Base-by-base conservation (phyloP, 2,113 vertebrate species). In the Anguilla rostrata region DNA sequence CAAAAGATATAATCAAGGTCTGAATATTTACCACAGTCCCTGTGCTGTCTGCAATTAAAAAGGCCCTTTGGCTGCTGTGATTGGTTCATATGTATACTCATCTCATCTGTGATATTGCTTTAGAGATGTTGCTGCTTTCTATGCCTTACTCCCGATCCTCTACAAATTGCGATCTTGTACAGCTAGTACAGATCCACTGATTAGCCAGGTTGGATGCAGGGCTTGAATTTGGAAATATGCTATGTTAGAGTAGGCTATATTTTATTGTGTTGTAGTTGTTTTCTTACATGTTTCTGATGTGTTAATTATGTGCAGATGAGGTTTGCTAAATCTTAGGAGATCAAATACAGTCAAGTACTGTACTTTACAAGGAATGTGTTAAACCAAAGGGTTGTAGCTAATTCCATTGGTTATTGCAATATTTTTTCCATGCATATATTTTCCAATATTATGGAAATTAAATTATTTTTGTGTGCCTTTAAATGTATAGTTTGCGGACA, bases 1-100 rank as follows among this genome's bases (percentile, higher is more conserved):
- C 79, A 86, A 82, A 86, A 87, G 81, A 41, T 7, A 82, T 85
- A 81, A 88, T 89, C 83, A 89, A 91, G 92, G 91, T 92, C 91
- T 89, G 84, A 88, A 75, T 40, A 29, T 40, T 86, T 57, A 84
- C 87, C 89, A 85, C 75, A 82, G 86, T 88, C 87, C 88, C 85
- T 78, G 18, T 60, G 49, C 53, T 60, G 82, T 34, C 39, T 53
- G 7, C 26, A 39, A 80, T 20, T 39, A 63, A 63, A 63, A 78
- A 84, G 22, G 8, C 60, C 20, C 40, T 20, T 71, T 84, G 83
- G 83, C 83, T 66, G 20, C 18, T 26, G 34, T 43, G 57, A 71
- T 9, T 3, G 57, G 60, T 84, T 79, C 5, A 14, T 39, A 9
- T 5, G 5, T 41, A 8, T 80, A 14, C 34, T 80, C 43, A 16